phyloP scores from a whole-genome alignment of 2,888 invertebrate species.

The Parnassius orleans region DNA sequence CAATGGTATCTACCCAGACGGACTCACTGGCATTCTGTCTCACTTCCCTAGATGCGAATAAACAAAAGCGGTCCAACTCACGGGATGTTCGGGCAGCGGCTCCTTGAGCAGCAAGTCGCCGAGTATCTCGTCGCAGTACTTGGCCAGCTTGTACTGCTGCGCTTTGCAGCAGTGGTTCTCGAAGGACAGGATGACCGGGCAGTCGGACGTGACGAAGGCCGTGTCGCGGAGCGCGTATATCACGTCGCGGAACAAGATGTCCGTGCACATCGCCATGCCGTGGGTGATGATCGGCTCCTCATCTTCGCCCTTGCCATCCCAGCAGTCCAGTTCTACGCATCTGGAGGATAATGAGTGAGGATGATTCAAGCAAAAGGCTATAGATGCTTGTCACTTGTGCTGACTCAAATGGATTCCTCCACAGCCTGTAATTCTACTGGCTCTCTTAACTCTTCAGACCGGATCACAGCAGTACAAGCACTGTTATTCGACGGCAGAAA shows the following conservation, averaged over 20 bases:
- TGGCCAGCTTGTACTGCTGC: slow-evolving; percentile 98
- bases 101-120: slow-evolving; percentile 95
- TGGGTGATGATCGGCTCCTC: slow-evolving; percentile 99
- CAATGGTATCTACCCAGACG: no score
- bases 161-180: slow-evolving; percentile 99
- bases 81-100: slow-evolving; percentile 91
- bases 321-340: slow-evolving; percentile 98
- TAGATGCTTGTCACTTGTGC: no score
- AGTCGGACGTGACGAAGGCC: slow-evolving; percentile 98
- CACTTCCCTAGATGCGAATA: no score
- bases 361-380: no score
- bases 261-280: slow-evolving; percentile 99
- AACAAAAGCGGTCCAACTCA: slow-evolving; percentile 63
- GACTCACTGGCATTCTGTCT: no score
- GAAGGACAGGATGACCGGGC: slow-evolving; percentile 98
- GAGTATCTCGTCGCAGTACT: slow-evolving; percentile 99
- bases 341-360: slow-evolving; percentile 70
- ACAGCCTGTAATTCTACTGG: no score
- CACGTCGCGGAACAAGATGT: slow-evolving; percentile 98
- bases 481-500: no score
- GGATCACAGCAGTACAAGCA: no score
- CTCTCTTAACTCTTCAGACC: no score
- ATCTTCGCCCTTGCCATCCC: slow-evolving; percentile 99
- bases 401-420: no score
- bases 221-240: slow-evolving; percentile 98